phyloP scores from a whole-genome alignment of 2,888 invertebrate species.

The Eupelmus urozonus region DNA sequence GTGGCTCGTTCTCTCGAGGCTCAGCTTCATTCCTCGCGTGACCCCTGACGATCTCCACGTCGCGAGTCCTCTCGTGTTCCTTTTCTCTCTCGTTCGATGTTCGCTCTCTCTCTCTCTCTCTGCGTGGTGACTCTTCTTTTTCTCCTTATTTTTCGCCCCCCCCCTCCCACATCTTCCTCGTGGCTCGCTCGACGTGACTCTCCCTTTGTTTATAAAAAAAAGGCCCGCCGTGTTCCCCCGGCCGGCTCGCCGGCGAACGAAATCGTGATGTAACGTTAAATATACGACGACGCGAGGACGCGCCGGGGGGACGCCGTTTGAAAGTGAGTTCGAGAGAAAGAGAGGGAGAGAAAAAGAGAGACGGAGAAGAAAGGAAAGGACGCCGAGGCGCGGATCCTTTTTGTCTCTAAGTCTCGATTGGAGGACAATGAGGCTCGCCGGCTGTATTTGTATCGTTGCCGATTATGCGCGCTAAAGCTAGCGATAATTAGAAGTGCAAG shows the following conservation, averaged over 20 bases:
- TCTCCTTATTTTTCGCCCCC: not conserved
- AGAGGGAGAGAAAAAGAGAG: no score
- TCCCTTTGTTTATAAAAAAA: slow-evolving; percentile 45
- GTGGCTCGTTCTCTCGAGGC: no score
- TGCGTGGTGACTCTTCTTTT: slow-evolving; percentile 3
- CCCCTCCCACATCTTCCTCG: not conserved
- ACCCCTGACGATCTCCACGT: slow-evolving; percentile 45
- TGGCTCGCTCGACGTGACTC: slow-evolving; percentile 28
- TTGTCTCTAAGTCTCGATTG: no score
- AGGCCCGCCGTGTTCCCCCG: slow-evolving; percentile 7
- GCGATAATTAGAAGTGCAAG: no score
- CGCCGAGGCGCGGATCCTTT: no score
- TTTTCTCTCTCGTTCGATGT: slow-evolving; percentile 5
- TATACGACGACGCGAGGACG: slow-evolving; percentile 12
- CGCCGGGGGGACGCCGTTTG: not conserved
- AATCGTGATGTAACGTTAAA: slow-evolving; percentile 50
- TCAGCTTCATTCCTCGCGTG: slow-evolving; percentile 38
- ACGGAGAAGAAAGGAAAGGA: no score
- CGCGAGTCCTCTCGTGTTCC: slow-evolving; percentile 6
- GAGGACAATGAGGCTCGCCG: no score
- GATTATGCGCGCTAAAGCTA: no score
- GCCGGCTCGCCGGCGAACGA: slow-evolving; percentile 43
- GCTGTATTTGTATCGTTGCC: no score
- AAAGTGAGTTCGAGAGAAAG: slow-evolving; percentile 36
- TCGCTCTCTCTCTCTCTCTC: not conserved